Conservation (phyloP, 2,888 invertebrate species). For the Beris chalybata region DNA sequence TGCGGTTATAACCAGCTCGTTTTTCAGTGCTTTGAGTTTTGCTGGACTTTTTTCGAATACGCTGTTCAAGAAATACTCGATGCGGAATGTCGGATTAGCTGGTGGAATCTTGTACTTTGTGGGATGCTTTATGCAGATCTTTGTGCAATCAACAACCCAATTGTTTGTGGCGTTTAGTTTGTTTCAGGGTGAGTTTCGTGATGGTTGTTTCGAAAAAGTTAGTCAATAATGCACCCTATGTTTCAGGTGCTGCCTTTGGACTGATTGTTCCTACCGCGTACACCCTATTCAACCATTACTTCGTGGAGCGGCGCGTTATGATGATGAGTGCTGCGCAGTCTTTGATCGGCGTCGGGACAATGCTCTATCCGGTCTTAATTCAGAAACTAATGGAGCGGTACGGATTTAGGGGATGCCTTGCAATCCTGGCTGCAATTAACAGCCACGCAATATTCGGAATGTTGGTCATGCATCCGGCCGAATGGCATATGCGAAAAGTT, state of each 20-base stretch:
- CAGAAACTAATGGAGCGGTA: slow-evolving; percentile 64
- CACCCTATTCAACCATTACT: slow-evolving; percentile 75
- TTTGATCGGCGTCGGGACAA: slow-evolving; percentile 68
- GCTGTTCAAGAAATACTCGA: slow-evolving; percentile 66
- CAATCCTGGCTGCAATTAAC: slow-evolving; percentile 68
- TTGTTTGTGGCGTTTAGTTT: slow-evolving; percentile 68
- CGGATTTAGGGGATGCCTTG: slow-evolving; percentile 71
- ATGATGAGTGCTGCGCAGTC: slow-evolving; percentile 78
- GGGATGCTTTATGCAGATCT: slow-evolving; percentile 66
- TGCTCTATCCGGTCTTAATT: slow-evolving; percentile 68
- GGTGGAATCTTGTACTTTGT: slow-evolving; percentile 66
- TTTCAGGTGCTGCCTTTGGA: slow-evolving; percentile 69
- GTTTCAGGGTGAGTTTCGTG: slow-evolving; percentile 59
- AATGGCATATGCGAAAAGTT: slow-evolving; percentile 67
- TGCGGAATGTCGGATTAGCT: slow-evolving; percentile 67
- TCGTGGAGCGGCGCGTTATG: slow-evolving; percentile 67
- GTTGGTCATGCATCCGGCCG: slow-evolving; percentile 72
- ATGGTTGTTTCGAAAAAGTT: neutral
- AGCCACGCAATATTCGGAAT: slow-evolving; percentile 69
- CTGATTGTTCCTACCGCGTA: slow-evolving; percentile 72
- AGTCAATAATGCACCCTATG: neutral
- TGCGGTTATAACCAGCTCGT: slow-evolving; percentile 70
- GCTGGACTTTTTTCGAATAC: slow-evolving; percentile 66
- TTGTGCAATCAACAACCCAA: slow-evolving; percentile 65
- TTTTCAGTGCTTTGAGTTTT: slow-evolving; percentile 58